These are phyloP conservation scores for Lontra canadensis DNA, from an alignment of 2,113 vertebrate genomes.

Conservation along the genomic window DNA sequence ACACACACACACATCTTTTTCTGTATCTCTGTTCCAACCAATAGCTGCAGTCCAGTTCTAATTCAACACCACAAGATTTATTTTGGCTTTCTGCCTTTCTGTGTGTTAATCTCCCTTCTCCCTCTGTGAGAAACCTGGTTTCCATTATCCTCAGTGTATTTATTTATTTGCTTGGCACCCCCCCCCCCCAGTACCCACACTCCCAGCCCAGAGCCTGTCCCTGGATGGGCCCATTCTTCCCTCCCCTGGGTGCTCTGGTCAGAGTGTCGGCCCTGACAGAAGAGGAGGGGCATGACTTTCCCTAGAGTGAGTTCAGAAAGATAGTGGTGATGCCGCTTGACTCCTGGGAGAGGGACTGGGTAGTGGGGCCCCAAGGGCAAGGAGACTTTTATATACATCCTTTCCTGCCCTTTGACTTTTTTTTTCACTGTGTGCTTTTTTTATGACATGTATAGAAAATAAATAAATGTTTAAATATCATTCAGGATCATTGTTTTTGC, in stretches of 20 bases:
- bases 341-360: not conserved
- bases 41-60: not conserved
- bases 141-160: not conserved
- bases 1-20: not conserved
- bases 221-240: not conserved
- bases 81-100: not conserved
- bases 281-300: not conserved
- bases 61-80: not conserved
- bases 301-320: not conserved
- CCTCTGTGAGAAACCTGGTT: not conserved
- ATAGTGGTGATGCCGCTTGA: not conserved
- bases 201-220: not conserved
- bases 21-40: not conserved
- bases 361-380: not conserved
- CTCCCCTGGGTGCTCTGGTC: not conserved
- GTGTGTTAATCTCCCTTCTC: not conserved
- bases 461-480: not conserved
- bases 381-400: too few species aligned
- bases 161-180: not conserved
- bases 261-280: not conserved
- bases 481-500: slow-evolving; percentile 1
- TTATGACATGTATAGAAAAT: not conserved
- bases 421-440: not conserved
- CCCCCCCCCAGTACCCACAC: not conserved
- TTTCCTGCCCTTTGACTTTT: not conserved